Evolutionary conservation across 2,797 vertebrate genomes (phyloP), one percentile per base, ranked within the genome.

Genomic region (Morus bassanus): DNA sequence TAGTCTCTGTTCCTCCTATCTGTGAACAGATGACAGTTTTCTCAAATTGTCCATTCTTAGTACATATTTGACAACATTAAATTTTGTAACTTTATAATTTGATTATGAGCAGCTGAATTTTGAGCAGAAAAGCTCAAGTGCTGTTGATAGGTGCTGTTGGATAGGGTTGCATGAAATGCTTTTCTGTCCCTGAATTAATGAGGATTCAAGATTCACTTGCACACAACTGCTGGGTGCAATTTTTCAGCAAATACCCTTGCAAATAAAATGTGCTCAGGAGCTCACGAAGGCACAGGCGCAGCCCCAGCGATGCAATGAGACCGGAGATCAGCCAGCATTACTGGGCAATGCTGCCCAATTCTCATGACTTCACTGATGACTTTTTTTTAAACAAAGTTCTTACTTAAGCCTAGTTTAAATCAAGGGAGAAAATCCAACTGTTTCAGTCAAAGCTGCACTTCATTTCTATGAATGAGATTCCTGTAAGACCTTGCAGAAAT

Each of bases 1-100:
- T 31, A 92, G 25, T 33, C 79, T 72, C 79, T 93, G 80, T 80
- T 94, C 68, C 79, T 80, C 75, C 2, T 69, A 83, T 83, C 92
- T 75, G 79, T 27, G 94, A 96, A 83, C 93, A 96, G 96, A 93
- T 94, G 94, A 94, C 82, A 92, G 86, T 64, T 93, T 96, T 94
- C 91, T 88, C 87, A 95, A 85, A 95, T 65, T 78, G 92, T 76
- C 85, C 92, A 76, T 94, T 96, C 96, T 97, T 94, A 94, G 93
- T 76, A 96, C 95, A 73, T 93, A 94, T 95, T 93, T 92, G 92
- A 92, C 91, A 95, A 94, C 86, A 91, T 96, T 63, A 51, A 82
- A 79, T 89, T 91, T 79, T 79, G 72, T 89, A 83, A 92, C 89
- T 95, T 88, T 12, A n/a, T 63, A 37, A 81, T 91, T 93, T 41